These are phyloP conservation scores for Heliangelus exortis DNA, from an alignment of 2,797 vertebrate genomes.

Conservation along the genomic window DNA sequence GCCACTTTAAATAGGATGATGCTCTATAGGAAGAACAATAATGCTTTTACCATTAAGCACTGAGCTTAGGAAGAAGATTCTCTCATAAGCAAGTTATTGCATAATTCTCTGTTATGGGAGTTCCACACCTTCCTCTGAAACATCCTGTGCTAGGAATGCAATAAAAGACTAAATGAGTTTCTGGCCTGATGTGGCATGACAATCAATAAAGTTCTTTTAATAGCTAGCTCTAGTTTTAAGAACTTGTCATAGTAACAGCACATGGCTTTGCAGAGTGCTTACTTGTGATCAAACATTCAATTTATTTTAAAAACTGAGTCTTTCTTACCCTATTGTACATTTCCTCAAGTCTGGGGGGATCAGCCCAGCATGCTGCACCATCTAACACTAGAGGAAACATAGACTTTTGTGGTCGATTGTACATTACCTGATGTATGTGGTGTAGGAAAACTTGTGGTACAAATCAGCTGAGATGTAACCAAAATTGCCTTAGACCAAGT, in stretches of 20 bases:
- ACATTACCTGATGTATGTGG: background rate
- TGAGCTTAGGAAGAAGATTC: constrained; percentile 31
- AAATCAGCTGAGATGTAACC: background rate
- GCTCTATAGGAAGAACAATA: background rate
- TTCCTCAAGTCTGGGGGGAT: background rate
- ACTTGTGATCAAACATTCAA: constrained; percentile 46
- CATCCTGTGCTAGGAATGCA: constrained; percentile 40
- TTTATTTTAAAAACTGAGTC: constrained; percentile 46
- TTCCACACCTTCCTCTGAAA: constrained; percentile 63
- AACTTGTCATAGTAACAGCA: constrained; percentile 39
- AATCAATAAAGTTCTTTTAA: constrained; percentile 62
- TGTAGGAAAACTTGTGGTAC: background rate
- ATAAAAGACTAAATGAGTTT: constrained; percentile 68
- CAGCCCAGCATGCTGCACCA: background rate
- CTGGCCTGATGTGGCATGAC: constrained; percentile 48
- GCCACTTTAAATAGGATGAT: background rate
- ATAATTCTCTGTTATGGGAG: constrained; percentile 66
- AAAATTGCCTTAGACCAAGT: background rate
- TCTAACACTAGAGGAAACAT: background rate
- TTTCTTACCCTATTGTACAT: constrained; percentile 3
- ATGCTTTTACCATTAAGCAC: background rate
- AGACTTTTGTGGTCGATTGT: accelerated
- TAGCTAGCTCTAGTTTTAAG: constrained; percentile 44
- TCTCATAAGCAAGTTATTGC: constrained; percentile 62
- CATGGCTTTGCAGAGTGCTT: background rate